Percentiles rank a stretch among this genome's conserved stretches.
phyloP scores from a whole-genome alignment of 2,797 vertebrate species.

The Carapus acus region DNA sequence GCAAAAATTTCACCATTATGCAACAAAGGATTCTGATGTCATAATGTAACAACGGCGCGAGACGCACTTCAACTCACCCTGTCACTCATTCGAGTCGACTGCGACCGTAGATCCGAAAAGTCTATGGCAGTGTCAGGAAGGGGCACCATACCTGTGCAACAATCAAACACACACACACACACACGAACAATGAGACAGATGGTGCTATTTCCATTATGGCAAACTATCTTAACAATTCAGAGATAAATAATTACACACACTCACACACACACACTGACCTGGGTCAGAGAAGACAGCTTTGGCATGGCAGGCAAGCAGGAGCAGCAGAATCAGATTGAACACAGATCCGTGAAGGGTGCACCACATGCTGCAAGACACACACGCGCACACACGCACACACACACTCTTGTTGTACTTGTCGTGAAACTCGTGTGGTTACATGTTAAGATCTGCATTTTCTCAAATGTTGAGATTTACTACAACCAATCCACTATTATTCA shows the following conservation, averaged over 20 bases:
- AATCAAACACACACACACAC: background rate
- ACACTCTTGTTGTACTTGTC: too few relatives aligned
- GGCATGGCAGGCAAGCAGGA: constrained; percentile 76
- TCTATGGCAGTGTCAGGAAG: constrained; percentile 77
- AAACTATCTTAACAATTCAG: too few relatives aligned
- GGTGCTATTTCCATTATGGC: too few relatives aligned
- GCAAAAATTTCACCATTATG: too few relatives aligned
- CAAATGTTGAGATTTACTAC: too few relatives aligned
- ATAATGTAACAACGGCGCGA: too few relatives aligned
- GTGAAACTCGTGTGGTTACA: too few relatives aligned
- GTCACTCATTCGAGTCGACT: constrained; percentile 69
- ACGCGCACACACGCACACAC: background rate
- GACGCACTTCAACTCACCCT: constrained; percentile 58
- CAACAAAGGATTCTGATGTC: too few relatives aligned
- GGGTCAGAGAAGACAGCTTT: constrained; percentile 80
- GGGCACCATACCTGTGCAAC: constrained; percentile 72
- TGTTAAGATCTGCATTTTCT: too few relatives aligned
- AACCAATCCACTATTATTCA: too few relatives aligned
- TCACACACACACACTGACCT: constrained; percentile 56
- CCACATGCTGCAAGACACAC: constrained; percentile 66
- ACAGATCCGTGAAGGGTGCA: constrained; percentile 71
- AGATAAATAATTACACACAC: too few relatives aligned
- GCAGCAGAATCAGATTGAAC: constrained; percentile 75
- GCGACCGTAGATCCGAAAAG: constrained; percentile 78
- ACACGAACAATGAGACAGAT: too few relatives aligned